A percentile compares a stretch with the other conserved stretches of the same genome.
Evolutionary conservation across 2,113 vertebrate genomes (phyloP).

Genomic region (Steatornis caripensis): DNA sequence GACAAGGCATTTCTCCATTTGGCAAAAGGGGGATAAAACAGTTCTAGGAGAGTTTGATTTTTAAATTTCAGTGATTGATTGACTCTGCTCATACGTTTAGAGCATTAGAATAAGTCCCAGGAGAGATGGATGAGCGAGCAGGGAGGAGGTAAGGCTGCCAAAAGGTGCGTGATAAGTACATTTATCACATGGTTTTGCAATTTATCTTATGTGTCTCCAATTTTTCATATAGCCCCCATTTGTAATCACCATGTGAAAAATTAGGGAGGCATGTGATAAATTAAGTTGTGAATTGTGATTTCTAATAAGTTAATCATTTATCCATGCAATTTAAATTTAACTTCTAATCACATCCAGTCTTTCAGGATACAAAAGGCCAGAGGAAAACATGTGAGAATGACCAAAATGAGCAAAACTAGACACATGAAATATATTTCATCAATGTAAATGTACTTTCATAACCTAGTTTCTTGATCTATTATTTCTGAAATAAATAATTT

Average conservation of each 20-base stretch:
- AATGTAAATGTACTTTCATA: neutral
- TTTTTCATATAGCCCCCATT: neutral
- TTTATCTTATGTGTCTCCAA: constrained; percentile 19
- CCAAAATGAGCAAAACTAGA: neutral
- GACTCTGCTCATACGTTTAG: neutral
- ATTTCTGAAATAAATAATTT: neutral
- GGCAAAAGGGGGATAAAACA: neutral
- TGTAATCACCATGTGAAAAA: constrained; percentile 52
- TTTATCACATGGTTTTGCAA: constrained; percentile 47
- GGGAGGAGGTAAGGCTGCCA: constrained; percentile 46
- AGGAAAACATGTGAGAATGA: neutral
- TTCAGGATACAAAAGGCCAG: neutral
- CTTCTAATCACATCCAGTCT: constrained; percentile 17
- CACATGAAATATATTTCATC: neutral
- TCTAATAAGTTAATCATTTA: constrained; percentile 60
- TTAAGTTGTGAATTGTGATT: constrained; percentile 59
- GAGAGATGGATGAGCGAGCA: constrained; percentile 37
- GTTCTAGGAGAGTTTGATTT: neutral
- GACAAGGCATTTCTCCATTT: neutral
- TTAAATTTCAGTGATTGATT: constrained; percentile 35
- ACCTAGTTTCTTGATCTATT: neutral
- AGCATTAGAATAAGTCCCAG: constrained; percentile 12
- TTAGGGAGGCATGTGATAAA: constrained; percentile 40
- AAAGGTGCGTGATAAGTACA: constrained; percentile 53
- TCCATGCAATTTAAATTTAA: constrained; percentile 20